These are phyloP conservation scores for Calosoma granatense DNA, from an alignment of 1,140 invertebrate genomes.

Conservation along the genomic window DNA sequence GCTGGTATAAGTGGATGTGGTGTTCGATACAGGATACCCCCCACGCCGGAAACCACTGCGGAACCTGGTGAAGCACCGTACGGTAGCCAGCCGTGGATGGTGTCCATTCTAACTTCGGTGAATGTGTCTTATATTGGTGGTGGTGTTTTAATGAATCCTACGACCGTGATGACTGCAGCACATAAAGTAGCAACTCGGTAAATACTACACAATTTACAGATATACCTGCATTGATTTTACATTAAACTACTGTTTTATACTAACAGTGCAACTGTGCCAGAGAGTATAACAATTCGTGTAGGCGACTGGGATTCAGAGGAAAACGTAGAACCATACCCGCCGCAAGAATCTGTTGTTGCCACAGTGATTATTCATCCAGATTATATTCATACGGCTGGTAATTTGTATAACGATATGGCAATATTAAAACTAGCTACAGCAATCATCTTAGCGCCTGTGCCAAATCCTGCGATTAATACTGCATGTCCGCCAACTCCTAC, in stretches of 20 bases:
- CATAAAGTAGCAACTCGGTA: constrained; percentile 42
- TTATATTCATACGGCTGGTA: background rate
- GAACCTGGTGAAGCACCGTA: constrained; percentile 12
- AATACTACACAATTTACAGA: background rate
- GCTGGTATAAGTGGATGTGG: background rate
- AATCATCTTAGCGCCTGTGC: constrained; percentile 44
- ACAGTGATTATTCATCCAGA: background rate
- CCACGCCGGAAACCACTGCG: background rate
- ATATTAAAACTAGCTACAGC: constrained; percentile 41
- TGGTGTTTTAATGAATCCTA: constrained; percentile 52
- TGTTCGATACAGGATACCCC: background rate
- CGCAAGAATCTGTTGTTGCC: background rate
- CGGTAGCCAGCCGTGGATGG: background rate
- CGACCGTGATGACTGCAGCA: constrained; percentile 56
- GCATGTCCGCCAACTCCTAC: constrained; percentile 51
- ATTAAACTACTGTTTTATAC: too few species aligned
- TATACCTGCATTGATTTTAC: background rate
- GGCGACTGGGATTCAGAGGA: background rate
- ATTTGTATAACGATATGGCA: background rate
- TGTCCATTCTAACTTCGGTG: constrained; percentile 4
- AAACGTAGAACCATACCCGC: background rate
- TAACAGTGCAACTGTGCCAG: too few species aligned
- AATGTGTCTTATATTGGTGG: constrained; percentile 58
- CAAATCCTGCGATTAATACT: constrained; percentile 56
- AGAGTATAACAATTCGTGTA: background rate